Percentiles rank a stretch among this genome's conserved stretches.
These are phyloP conservation scores for Dendroctonus ponderosae DNA, from an alignment of 1,140 invertebrate genomes.

Conservation along the genomic window DNA sequence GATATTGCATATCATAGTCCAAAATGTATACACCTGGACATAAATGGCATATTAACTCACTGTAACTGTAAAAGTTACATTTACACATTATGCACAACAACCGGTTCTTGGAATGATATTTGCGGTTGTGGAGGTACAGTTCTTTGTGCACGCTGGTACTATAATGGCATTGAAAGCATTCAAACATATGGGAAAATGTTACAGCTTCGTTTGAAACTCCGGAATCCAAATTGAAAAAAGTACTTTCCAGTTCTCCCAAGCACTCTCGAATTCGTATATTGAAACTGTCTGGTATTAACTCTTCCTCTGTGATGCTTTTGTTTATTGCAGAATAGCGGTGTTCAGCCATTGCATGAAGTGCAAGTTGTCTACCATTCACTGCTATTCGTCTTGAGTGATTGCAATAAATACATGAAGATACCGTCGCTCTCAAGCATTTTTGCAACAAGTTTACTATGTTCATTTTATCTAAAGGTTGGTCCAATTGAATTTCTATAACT, in stretches of 20 bases:
- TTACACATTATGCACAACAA: conserved; percentile 82
- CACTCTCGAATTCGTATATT: conserved; percentile 62
- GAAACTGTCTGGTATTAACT: conserved; percentile 70
- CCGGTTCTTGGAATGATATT: conserved; percentile 78
- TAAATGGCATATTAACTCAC: conserved; percentile 78
- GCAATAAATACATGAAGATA: conserved; percentile 73
- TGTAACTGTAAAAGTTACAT: conserved; percentile 80
- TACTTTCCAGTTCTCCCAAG: conserved; percentile 59
- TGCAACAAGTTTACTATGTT: conserved; percentile 68
- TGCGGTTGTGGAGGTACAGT: conserved; percentile 77
- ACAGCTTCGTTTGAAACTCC: conserved; percentile 49
- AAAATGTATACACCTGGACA: conserved; percentile 74
- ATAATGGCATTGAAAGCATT: conserved; percentile 81
- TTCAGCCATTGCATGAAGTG: conserved; percentile 72
- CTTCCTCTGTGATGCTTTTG: conserved; percentile 70
- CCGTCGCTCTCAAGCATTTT: conserved; percentile 67
- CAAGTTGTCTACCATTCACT: conserved; percentile 76
- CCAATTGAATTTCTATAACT: conserved; percentile 69
- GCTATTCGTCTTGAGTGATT: conserved; percentile 79
- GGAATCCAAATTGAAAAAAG: conserved; percentile 68
- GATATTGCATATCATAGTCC: conserved; percentile 63
- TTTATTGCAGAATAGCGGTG: conserved; percentile 73
- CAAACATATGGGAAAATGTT: conserved; percentile 65
- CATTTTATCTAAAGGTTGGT: conserved; percentile 70
- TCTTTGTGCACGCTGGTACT: conserved; percentile 74